phyloP scores from a whole-genome alignment of 2,888 invertebrate species.

The Pandemis corylana region DNA sequence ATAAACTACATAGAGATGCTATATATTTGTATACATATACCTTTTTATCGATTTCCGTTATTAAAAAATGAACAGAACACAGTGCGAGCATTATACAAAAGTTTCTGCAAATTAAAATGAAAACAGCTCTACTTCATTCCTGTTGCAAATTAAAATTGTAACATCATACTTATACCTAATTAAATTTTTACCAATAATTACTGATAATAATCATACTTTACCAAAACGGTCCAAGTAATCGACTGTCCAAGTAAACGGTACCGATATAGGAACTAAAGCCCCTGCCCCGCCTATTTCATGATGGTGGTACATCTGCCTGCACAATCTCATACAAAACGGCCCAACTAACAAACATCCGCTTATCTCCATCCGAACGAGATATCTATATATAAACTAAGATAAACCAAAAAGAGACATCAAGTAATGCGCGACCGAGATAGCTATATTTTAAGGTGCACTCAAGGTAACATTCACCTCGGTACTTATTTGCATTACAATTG shows the following conservation, averaged over 20 bases:
- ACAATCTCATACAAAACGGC: slow-evolving; percentile 66
- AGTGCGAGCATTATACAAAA: no score
- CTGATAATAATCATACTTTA: slow-evolving; percentile 36
- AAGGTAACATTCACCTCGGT: slow-evolving; percentile 67
- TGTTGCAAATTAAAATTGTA: no score
- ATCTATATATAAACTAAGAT: slow-evolving; percentile 78
- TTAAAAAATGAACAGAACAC: no score
- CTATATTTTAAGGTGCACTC: slow-evolving; percentile 75
- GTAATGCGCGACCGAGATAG: slow-evolving; percentile 73
- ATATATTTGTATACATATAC: no score
- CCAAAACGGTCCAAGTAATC: slow-evolving; percentile 49
- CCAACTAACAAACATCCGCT: slow-evolving; percentile 75
- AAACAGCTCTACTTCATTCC: no score
- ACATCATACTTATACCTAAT: background rate
- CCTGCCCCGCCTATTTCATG: slow-evolving; percentile 81
- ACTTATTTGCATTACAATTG: slow-evolving; percentile 74
- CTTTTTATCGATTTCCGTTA: no score
- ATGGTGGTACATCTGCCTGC: slow-evolving; percentile 75
- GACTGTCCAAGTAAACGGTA: slow-evolving; percentile 57
- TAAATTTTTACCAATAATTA: background rate
- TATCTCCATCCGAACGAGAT: slow-evolving; percentile 80
- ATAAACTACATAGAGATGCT: no score
- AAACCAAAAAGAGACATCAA: slow-evolving; percentile 76
- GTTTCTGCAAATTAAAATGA: no score
- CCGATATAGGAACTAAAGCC: slow-evolving; percentile 54